phyloP scores from a whole-genome alignment of 2,797 vertebrate genomes.

The Oreochromis grahami region DNA sequence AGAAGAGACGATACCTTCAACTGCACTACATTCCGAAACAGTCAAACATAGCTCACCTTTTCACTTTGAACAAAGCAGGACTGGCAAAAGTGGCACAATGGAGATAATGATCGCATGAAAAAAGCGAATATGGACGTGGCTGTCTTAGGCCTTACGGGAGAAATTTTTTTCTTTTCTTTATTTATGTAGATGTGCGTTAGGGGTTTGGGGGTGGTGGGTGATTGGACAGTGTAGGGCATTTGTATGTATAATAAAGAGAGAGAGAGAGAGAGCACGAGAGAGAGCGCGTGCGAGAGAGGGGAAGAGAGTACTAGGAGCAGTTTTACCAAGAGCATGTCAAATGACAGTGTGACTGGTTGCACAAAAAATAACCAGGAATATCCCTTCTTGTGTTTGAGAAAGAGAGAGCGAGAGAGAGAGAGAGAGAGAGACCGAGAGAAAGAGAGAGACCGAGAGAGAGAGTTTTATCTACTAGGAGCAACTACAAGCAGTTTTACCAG shows the following conservation, averaged over 20 bases:
- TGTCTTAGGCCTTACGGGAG: background rate
- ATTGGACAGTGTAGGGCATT: background rate
- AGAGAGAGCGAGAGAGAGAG: background rate
- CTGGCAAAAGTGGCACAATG: background rate
- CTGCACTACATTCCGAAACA: conserved; percentile 19
- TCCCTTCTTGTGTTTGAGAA: background rate
- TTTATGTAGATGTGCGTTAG: background rate
- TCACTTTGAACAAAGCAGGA: background rate
- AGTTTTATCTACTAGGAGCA: background rate
- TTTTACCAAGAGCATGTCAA: background rate
- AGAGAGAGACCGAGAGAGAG: background rate
- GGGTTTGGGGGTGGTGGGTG: background rate
- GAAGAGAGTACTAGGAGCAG: background rate
- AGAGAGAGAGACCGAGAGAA: too few species aligned
- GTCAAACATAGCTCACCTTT: background rate
- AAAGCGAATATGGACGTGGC: background rate
- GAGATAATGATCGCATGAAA: background rate
- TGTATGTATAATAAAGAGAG: background rate
- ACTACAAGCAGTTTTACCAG: background rate
- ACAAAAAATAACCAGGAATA: background rate
- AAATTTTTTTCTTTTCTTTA: background rate
- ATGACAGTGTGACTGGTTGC: background rate
- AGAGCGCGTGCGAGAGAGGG: background rate
- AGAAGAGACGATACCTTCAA: background rate
- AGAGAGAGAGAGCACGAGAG: background rate